A percentile compares a stretch with the other conserved stretches of the same genome.
Conservation (phyloP, 2,888 invertebrate species). For the Epinotia brunnichana region DNA sequence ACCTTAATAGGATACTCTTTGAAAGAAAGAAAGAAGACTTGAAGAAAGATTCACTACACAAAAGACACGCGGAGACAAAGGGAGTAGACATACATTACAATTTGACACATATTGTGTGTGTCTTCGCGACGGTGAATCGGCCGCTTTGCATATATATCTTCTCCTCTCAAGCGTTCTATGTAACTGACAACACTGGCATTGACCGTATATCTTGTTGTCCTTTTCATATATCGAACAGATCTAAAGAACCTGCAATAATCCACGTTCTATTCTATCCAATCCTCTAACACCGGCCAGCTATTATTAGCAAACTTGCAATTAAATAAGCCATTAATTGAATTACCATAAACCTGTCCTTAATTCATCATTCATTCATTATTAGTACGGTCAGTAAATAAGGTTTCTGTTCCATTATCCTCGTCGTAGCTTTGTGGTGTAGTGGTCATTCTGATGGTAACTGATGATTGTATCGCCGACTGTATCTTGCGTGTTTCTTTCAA, state of each 20-base stretch:
- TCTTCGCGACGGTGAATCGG: too few relatives aligned
- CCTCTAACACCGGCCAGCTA: neutral
- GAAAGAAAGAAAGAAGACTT: too few relatives aligned
- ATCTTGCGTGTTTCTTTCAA: conserved; percentile 19
- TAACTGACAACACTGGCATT: too few relatives aligned
- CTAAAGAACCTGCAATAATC: neutral
- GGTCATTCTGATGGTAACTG: neutral
- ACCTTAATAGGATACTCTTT: too few relatives aligned
- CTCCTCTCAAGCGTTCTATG: too few relatives aligned
- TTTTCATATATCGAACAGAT: neutral
- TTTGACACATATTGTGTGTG: too few relatives aligned
- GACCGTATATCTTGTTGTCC: too few relatives aligned
- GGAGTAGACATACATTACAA: too few relatives aligned
- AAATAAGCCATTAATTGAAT: conserved; percentile 9
- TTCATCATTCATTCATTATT: neutral
- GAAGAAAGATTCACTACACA: too few relatives aligned
- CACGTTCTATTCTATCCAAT: too few relatives aligned
- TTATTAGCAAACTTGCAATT: conserved; percentile 2
- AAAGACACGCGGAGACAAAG: too few relatives aligned
- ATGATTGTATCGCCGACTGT: neutral
- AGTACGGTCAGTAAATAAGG: conserved; percentile 2
- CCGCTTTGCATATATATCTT: too few relatives aligned
- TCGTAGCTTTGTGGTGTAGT: neutral
- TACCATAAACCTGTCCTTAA: conserved; percentile 5
- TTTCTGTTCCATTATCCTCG: conserved; percentile 2